Evolutionary conservation across 2,797 vertebrate genomes (phyloP).

Genomic region (Coluber constrictor): DNA sequence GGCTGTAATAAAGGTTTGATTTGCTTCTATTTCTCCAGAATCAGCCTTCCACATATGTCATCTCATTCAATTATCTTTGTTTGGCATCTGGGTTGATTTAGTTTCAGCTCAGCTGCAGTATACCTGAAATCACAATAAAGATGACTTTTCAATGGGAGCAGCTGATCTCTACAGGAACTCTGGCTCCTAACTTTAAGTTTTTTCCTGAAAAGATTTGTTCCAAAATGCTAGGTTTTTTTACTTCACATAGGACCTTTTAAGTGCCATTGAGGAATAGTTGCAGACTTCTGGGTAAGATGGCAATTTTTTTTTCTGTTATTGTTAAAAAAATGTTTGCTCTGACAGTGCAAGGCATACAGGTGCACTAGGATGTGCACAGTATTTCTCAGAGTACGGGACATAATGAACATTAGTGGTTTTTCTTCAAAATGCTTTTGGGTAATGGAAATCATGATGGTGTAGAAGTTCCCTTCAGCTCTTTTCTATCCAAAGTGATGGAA

Average conservation of each 20-base stretch:
- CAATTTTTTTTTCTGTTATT: neutral
- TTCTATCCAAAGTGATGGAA: neutral
- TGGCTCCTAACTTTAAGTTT: neutral
- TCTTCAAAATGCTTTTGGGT: neutral
- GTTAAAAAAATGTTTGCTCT: neutral
- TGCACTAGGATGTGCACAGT: neutral
- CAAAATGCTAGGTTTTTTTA: neutral
- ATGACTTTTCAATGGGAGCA: neutral
- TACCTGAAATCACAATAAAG: neutral
- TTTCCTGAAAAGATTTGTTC: neutral
- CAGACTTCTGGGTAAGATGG: neutral
- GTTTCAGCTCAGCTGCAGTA: neutral
- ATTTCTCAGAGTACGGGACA: neutral
- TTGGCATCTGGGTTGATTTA: neutral
- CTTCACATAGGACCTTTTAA: neutral
- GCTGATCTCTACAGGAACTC: neutral
- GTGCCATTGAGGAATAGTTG: neutral
- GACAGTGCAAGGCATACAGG: neutral
- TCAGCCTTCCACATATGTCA: neutral
- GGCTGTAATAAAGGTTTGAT: neutral
- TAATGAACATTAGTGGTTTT: neutral
- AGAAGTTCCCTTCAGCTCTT: neutral
- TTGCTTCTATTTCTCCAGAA: neutral
- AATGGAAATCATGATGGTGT: neutral
- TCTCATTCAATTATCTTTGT: neutral